Percentiles rank a stretch among this genome's conserved stretches.
Evolutionary conservation across 2,888 invertebrate genomes (phyloP).

Genomic region (Dione vanillae): DNA sequence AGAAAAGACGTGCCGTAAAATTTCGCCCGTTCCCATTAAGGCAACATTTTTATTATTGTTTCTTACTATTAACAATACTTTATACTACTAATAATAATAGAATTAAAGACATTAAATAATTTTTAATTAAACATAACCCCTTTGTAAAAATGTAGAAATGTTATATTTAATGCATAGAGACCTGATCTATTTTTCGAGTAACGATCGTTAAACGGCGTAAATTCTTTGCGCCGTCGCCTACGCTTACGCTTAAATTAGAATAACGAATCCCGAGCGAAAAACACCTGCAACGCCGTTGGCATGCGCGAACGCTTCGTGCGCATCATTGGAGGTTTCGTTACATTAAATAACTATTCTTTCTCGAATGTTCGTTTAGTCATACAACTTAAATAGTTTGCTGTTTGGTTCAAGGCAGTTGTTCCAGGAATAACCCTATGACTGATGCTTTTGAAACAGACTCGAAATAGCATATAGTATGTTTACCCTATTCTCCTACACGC

Average conservation of each 20-base stretch:
- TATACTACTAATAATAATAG: too few relatives aligned
- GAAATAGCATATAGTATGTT: conserved; percentile 58
- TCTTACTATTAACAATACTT: too few relatives aligned
- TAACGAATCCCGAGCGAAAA: conserved; percentile 35
- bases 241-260: conserved; percentile 36
- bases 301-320: conserved; percentile 23
- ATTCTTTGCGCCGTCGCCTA: conserved; percentile 28
- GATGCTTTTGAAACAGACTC: conserved; percentile 69
- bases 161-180: too few relatives aligned
- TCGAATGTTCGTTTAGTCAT: conserved; percentile 62
- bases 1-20: too few relatives aligned
- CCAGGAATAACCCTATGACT: conserved; percentile 74
- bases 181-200: conserved; percentile 45
- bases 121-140: too few relatives aligned
- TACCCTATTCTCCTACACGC: conserved; percentile 47
- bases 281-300: conserved; percentile 35
- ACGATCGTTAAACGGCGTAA: conserved; percentile 42
- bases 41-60: too few relatives aligned
- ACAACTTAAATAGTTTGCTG: conserved; percentile 73
- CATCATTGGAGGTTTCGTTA: conserved; percentile 38
- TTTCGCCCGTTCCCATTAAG: too few relatives aligned
- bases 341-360: conserved; percentile 37
- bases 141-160: background rate
- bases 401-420: conserved; percentile 75
- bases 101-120: too few relatives aligned